Base-by-base conservation (phyloP, 2,888 invertebrate genomes). In the Eumerus sabulonum region DNA sequence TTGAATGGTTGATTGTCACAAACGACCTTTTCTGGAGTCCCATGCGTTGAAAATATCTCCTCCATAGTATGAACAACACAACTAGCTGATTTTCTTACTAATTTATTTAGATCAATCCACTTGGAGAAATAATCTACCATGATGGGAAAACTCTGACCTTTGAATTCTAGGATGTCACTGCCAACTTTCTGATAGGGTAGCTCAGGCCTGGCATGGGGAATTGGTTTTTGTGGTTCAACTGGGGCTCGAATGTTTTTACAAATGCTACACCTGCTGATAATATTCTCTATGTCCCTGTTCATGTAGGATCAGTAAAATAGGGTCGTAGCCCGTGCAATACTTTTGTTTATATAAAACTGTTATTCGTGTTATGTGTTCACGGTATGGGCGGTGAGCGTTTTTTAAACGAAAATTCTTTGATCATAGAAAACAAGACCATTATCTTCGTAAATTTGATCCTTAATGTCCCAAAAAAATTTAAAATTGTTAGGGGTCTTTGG, bases 271-370 rank as follows among this genome's bases (percentile, higher is more conserved):
- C 47, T 42, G 7, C 4, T 36, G 7, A 17, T 38, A 9, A 27
- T 36, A 12, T 62, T 40, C n/a, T 51, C 50, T 38, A 27, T 62
- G 40, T 18, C 40, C 16, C 27, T 16, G 44, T 35, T 40, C 40
- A 27, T 27, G 27, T 27, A 27, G 27, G 27, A 7, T 27, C 7
- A 2, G 7, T 27, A 7, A n/a, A n/a, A 38, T 18, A 57, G 1
- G 1, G 5, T 50, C 16, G 48, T 60, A 1, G 57, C 72, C 4
- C 56, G 27, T 14, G 19, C 17, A 36, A 48, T 72, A 16, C 44
- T 72, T 53, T 56, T 64, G 1, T 17, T 48, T 56, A 72, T 72
- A n/a, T 63, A 56, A 35, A 63, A 59, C 27, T 27, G n/a, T n/a
- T n/a, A n/a, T n/a, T n/a, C 7, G 27, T 4, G 27, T 4, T 27